Base-by-base conservation (phyloP, 2,113 vertebrate species). In the Nycticryphes semicollaris region DNA sequence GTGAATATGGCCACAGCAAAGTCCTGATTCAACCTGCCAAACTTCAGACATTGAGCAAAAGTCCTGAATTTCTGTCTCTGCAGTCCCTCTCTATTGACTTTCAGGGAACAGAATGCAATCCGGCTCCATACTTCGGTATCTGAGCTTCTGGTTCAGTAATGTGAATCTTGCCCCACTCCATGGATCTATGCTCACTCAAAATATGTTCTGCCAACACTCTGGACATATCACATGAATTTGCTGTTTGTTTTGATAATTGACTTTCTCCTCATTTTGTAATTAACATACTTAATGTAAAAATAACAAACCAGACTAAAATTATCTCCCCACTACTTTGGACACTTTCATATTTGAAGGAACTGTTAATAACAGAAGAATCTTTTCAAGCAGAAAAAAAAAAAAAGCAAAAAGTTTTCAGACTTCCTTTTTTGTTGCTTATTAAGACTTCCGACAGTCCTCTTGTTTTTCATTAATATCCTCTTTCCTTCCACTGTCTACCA, bases 381-480 rank as follows among this genome's bases (percentile, higher is more conserved):
- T 93, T 77, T 25, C 54, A 88, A 92, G 39, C 7, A 81, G 64
- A 16, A 66, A 56, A 89, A 67, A 7, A 0, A 7, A 0, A 1
- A 21, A 48, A 18, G 15, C 28, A 18, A 54, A 82, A 47, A 75
- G 4, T 43, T 80, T 91, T 72, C 20, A 67, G 43, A 48, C 25
- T 89, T 87, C 35, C 30, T 74, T 76, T 89, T 84, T 83, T 53
- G 13, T 70, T 87, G n/a, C 25, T 90, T 93, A 56, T 93, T 93
- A 90, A 93, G 57, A 77, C 28, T 91, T 96, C 63, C 2, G 9
- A 87, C 15, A 73, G 19, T 15, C 3, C 39, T 74, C 51, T 30
- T 35, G 50, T 72, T 56, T 47, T 51, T 75, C 66, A 45, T 80
- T 90, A 90, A 92, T 90, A 94, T 93, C 73, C 86, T 87, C 96